Evolutionary conservation across 2,113 vertebrate species (phyloP).

Genomic region (Sylvia atricapilla): DNA sequence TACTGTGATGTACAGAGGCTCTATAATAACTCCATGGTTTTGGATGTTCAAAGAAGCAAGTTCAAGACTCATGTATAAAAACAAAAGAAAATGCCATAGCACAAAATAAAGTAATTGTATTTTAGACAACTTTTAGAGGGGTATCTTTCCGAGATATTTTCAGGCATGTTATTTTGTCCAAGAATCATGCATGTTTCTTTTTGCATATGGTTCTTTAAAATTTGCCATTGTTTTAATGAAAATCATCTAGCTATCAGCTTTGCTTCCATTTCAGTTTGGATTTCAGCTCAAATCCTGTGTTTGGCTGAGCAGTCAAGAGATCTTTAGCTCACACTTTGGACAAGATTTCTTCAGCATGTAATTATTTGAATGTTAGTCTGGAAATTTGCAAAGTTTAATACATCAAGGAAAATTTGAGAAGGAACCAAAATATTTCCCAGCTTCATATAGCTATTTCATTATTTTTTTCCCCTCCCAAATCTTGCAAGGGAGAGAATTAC

Average conservation of each 20-base stretch:
- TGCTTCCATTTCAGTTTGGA: background rate
- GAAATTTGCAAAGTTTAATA: background rate
- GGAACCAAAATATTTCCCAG: background rate
- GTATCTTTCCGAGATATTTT: background rate
- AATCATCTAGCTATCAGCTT: background rate
- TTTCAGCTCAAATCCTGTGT: background rate
- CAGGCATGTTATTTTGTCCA: background rate
- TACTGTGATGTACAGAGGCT: background rate
- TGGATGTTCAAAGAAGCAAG: background rate
- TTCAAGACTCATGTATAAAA: background rate
- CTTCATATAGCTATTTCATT: background rate
- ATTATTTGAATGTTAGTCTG: background rate
- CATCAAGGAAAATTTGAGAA: background rate
- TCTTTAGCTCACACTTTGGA: background rate
- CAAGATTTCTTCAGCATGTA: background rate
- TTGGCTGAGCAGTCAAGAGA: background rate
- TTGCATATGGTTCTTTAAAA: background rate
- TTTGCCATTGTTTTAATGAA: background rate
- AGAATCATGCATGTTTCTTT: background rate
- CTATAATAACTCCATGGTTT: background rate
- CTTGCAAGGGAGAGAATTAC: background rate
- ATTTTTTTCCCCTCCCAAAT: no score
- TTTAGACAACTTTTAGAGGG: background rate
- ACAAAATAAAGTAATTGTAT: background rate
- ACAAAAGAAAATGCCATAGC: background rate